phyloP scores from a whole-genome alignment of 1,140 invertebrate genomes.

The Bombus soroeensis region DNA sequence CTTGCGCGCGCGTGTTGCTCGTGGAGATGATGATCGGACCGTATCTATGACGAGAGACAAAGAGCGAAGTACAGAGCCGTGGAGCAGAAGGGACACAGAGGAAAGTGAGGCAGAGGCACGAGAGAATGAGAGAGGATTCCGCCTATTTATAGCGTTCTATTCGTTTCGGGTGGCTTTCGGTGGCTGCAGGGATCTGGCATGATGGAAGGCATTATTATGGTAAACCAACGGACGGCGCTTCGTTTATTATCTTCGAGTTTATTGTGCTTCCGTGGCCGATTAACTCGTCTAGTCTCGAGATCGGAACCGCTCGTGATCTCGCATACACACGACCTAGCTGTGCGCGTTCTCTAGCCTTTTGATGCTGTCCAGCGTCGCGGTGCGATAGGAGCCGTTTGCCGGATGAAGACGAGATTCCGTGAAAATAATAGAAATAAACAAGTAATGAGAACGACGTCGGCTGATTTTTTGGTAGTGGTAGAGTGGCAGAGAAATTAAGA shows the following conservation, averaged over 20 bases:
- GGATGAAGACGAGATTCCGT: too few relatives aligned
- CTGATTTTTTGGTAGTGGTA: too few relatives aligned
- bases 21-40: slow-evolving; percentile 64
- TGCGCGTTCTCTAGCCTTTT: slow-evolving; percentile 2
- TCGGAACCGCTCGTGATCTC: slow-evolving; percentile 60
- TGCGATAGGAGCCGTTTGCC: not conserved
- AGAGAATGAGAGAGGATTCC: slow-evolving; percentile 39
- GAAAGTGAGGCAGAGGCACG: slow-evolving; percentile 20
- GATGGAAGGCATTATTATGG: slow-evolving; percentile 78
- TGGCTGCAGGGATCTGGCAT: slow-evolving; percentile 66
- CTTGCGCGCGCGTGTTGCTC: slow-evolving; percentile 41
- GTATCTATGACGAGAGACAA: slow-evolving; percentile 58
- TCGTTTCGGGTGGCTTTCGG: slow-evolving; percentile 72
- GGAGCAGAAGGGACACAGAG: not conserved
- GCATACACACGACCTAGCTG: not conserved
- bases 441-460: too few relatives aligned
- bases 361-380: not conserved
- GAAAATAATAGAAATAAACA: too few relatives aligned
- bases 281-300: slow-evolving; percentile 77
- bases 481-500: too few relatives aligned
- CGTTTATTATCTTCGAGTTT: slow-evolving; percentile 79
- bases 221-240: slow-evolving; percentile 73
- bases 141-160: slow-evolving; percentile 77
- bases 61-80: slow-evolving; percentile 1
- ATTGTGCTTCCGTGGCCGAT: slow-evolving; percentile 78